Percentiles rank a stretch among this genome's conserved stretches.
Evolutionary conservation across 37 sponge, comb jelly and placozoan genomes (phyloP).

Genomic region (Eunapius fragilis): DNA sequence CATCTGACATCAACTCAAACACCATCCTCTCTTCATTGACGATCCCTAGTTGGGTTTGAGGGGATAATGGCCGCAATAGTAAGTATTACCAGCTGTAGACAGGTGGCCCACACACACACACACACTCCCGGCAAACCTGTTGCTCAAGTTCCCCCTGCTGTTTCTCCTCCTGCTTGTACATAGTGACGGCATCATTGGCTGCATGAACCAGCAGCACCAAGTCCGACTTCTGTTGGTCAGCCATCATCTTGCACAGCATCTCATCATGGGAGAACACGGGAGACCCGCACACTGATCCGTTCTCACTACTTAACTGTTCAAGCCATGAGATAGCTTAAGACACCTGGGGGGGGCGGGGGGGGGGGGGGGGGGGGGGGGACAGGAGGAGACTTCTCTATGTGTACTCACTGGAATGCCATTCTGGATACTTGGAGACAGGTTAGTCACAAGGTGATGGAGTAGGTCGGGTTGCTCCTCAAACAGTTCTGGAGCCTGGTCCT

Average conservation of each 20-base stretch:
- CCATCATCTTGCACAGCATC: conserved; percentile 82
- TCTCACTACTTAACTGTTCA: conserved; percentile 71
- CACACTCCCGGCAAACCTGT: conserved; percentile 27
- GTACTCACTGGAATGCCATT: no score
- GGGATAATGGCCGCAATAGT: background rate
- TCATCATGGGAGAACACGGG: conserved; percentile 98
- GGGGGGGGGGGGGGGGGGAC: no score
- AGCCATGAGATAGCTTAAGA: no score
- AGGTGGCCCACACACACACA: background rate
- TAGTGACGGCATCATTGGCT: conserved; percentile 45
- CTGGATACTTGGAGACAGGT: no score
- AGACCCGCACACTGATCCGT: conserved; percentile 79
- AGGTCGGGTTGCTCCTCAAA: no score
- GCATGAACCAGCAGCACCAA: conserved; percentile 73
- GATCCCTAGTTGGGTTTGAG: no score
- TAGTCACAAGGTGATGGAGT: no score
- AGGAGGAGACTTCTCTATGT: no score
- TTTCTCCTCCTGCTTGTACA: conserved; percentile 57
- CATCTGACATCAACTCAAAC: conserved; percentile 78
- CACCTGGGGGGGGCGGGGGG: background rate
- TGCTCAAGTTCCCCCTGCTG: conserved; percentile 2
- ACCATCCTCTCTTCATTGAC: conserved; percentile 22
- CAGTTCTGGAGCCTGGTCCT: no score
- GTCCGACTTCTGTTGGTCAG: conserved; percentile 48
- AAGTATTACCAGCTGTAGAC: background rate